Base-by-base conservation (phyloP, 2,113 vertebrate species). In the Trichechus manatus region DNA sequence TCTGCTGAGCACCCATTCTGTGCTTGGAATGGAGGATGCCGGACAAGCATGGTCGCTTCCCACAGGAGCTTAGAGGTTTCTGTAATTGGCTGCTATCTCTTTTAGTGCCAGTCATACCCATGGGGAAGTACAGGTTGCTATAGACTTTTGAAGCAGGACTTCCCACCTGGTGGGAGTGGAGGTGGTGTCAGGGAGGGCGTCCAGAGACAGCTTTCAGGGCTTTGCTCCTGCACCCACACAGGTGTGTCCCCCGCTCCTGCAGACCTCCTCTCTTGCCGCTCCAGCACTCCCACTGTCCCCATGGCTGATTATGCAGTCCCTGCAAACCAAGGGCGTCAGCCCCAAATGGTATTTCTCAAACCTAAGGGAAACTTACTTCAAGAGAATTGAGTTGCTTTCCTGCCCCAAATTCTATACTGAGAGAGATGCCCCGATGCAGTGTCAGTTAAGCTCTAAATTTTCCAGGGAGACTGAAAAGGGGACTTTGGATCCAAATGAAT, bases 301-400 rank as follows among this genome's bases (percentile, higher is more conserved):
- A 0, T 4, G 1, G 33, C 59, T 89, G 36, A 56, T 36, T 20
- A 1, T 42, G 39, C 4, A 0, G 17, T 61, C 89, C 82, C 83
- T 77, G 59, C 47, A 81, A 42, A 84, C 66, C 25, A 22, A 44
- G 72, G 42, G 29, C n/a, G 56, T 39, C 53, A 31, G 31, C 66
- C 44, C 36, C 53, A 36, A 68, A 79, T 93, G 42, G 78, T 63
- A 64, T 36, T 91, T 95, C 78, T 44, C n/a, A 59, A 75, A 81
- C 20, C 8, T 53, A 80, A 66, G 29, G 81, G 70, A 91, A 75
- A 66, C 39, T 42, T 83, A 22, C 4, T 59, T 89, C 72, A 50
- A 36, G 91, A 81, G 15, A 85, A 19, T 19, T 3, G 14, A 91
- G n/a, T 39, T 53, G 50, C 17, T 22, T 89, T 44, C 83, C 27